Evolutionary conservation across 2,797 vertebrate genomes (phyloP).

Genomic region (Eleutherodactylus coqui): DNA sequence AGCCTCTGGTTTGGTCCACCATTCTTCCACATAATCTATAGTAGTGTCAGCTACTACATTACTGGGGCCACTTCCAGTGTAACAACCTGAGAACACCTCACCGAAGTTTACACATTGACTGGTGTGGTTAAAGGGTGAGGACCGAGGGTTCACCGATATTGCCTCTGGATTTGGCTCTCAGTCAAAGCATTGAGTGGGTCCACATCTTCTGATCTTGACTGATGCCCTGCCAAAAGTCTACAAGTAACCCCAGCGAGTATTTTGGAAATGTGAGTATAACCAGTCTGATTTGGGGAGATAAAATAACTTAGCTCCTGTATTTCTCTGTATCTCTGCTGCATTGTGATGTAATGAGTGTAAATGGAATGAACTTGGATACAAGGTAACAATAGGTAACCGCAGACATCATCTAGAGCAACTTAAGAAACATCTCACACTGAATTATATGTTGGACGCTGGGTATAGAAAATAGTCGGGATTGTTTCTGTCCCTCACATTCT

Average conservation of each 20-base stretch:
- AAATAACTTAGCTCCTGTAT: not conserved
- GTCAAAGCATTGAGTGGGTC: no score
- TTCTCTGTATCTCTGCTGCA: not conserved
- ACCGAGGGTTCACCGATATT: no score
- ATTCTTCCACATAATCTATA: no score
- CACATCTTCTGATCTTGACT: no score
- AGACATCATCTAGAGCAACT: slow-evolving; percentile 24
- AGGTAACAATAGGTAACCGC: slow-evolving; percentile 13
- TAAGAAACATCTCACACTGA: slow-evolving; percentile 10
- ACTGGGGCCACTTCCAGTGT: no score
- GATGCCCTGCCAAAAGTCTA: not conserved
- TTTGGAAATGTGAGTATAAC: not conserved
- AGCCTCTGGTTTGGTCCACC: no score
- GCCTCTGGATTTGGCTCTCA: no score
- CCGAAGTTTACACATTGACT: no score
- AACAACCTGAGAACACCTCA: no score
- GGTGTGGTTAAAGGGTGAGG: no score
- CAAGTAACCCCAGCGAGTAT: not conserved
- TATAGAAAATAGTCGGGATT: slow-evolving; percentile 16
- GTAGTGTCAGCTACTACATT: no score
- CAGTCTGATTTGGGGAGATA: not conserved
- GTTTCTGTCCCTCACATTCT: slow-evolving; percentile 37
- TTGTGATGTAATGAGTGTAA: slow-evolving; percentile 29
- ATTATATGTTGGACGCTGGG: slow-evolving; percentile 31
- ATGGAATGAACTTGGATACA: not conserved